phyloP scores from a whole-genome alignment of 2,888 invertebrate genomes.

The Eilema depressum region DNA sequence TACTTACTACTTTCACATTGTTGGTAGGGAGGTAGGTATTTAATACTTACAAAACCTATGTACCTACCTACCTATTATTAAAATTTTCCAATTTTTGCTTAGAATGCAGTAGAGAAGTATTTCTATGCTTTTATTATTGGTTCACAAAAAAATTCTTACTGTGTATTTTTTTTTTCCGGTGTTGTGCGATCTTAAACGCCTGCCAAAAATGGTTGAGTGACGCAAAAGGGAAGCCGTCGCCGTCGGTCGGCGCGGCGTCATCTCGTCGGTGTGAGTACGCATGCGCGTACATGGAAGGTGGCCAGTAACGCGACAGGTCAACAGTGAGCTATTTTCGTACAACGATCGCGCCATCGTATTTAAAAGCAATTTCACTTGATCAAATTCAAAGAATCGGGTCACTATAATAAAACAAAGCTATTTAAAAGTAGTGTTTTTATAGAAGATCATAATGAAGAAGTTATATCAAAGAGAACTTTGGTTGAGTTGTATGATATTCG shows the following conservation, averaged over 20 bases:
- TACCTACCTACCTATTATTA: too few relatives aligned
- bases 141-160: too few relatives aligned
- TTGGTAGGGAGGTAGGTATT: too few relatives aligned
- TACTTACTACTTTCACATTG: too few relatives aligned
- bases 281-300: constrained; percentile 27
- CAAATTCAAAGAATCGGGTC: constrained; percentile 43
- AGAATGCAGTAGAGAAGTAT: not conserved
- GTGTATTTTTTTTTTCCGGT: too few relatives aligned
- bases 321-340: constrained; percentile 49
- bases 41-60: too few relatives aligned
- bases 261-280: constrained; percentile 19
- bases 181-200: constrained; percentile 16
- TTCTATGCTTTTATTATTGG: not conserved
- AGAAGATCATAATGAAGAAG: not conserved
- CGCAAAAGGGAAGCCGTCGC: constrained; percentile 27
- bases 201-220: constrained; percentile 35
- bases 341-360: constrained; percentile 45
- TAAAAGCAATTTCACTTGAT: constrained; percentile 48
- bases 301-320: constrained; percentile 49
- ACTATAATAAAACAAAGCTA: constrained; percentile 34
- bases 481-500: not conserved
- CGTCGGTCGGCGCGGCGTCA: constrained; percentile 2
- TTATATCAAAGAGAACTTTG: not conserved
- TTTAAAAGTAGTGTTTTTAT: not conserved
- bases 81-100: not conserved